Conservation (phyloP, 2,113 vertebrate genomes). For the Ariopsis seemanni region DNA sequence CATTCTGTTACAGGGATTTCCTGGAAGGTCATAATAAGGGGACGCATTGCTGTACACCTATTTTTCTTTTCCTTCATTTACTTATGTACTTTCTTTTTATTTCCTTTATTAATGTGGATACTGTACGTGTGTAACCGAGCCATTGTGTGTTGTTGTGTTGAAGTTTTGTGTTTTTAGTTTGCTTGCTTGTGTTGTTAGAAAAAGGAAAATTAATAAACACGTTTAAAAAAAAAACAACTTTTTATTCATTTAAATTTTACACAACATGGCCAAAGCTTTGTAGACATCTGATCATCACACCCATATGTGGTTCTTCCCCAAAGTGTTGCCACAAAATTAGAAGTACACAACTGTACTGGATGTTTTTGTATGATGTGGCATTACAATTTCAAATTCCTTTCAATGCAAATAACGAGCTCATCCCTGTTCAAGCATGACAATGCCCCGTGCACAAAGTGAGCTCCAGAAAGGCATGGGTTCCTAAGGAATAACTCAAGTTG, state of each 20-base stretch:
- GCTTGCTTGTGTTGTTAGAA: no score
- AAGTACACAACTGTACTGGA: background rate
- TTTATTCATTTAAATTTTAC: background rate
- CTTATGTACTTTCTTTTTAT: no score
- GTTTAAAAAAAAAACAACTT: background rate
- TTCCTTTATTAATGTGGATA: no score
- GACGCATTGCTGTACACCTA: no score
- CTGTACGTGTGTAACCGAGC: no score
- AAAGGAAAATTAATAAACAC: no score
- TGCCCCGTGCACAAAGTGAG: background rate
- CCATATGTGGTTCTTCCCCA: background rate
- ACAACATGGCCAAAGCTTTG: background rate
- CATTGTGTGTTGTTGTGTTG: no score
- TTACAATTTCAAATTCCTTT: background rate
- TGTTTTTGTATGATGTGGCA: background rate
- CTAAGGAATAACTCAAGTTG: background rate
- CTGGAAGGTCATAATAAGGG: no score
- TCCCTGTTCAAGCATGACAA: background rate
- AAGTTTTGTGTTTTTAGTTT: no score
- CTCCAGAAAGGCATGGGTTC: background rate
- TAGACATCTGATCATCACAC: background rate
- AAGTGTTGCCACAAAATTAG: background rate
- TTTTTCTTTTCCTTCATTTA: no score
- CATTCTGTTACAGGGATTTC: no score
- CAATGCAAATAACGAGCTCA: no score